Evolutionary conservation across 2,888 invertebrate genomes (phyloP).

Genomic region (Cylloceria caligata): DNA sequence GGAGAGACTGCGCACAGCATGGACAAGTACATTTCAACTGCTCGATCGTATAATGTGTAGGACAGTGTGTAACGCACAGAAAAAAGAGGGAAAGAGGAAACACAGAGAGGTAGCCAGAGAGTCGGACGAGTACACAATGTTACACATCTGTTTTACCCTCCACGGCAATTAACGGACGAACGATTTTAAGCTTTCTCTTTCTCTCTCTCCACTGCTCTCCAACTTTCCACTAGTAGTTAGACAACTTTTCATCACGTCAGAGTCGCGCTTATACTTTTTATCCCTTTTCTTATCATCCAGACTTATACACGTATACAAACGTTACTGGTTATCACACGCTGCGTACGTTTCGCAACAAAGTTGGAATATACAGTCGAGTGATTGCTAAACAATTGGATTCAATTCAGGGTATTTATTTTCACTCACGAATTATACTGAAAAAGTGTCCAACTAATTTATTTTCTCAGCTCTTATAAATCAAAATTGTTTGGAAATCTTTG

Average conservation of each 20-base stretch:
- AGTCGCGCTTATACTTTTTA: neutral
- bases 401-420: too few relatives aligned
- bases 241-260: slow-evolving; percentile 21
- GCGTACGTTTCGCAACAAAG: too few relatives aligned
- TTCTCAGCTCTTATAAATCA: too few relatives aligned
- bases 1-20: slow-evolving; percentile 23
- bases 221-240: slow-evolving; percentile 20
- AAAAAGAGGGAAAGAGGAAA: slow-evolving; percentile 10
- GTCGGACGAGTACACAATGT: slow-evolving; percentile 24
- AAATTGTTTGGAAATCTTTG: too few relatives aligned
- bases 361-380: too few relatives aligned
- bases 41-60: slow-evolving; percentile 42
- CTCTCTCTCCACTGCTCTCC: neutral
- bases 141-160: slow-evolving; percentile 61
- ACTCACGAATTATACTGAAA: too few relatives aligned
- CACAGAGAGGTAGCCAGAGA: neutral
- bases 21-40: slow-evolving; percentile 38
- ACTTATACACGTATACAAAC: too few relatives aligned
- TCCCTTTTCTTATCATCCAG: neutral
- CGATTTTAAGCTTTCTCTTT: slow-evolving; percentile 52
- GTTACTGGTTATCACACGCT: too few relatives aligned
- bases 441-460: too few relatives aligned
- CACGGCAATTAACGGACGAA: slow-evolving; percentile 68
- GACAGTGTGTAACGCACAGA: slow-evolving; percentile 6
- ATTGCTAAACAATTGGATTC: too few relatives aligned